These are phyloP conservation scores for Gasteruption jaculator DNA, from an alignment of 2,888 invertebrate genomes.

Conservation along the genomic window DNA sequence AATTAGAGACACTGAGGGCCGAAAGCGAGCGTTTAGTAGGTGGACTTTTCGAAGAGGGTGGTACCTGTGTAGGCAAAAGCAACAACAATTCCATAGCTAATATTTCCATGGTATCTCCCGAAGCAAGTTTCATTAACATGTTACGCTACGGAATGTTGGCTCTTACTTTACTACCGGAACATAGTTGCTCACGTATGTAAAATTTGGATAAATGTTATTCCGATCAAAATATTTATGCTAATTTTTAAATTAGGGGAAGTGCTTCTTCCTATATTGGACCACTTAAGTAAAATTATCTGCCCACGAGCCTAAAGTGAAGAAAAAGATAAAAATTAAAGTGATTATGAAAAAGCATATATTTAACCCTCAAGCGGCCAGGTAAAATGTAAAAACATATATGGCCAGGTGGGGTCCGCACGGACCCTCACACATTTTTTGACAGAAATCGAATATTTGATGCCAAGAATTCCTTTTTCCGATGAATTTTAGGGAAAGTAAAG, in stretches of 20 bases:
- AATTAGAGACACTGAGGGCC: slow-evolving; percentile 54
- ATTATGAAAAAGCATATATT: no score
- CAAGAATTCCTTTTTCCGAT: no score
- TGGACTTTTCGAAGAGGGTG: slow-evolving; percentile 55
- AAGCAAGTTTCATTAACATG: slow-evolving; percentile 72
- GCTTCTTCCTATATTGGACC: no score
- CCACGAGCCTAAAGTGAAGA: no score
- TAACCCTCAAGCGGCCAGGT: no score
- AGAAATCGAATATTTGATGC: not conserved
- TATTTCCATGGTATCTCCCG: slow-evolving; percentile 61
- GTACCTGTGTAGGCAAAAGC: slow-evolving; percentile 45
- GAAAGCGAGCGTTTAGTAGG: slow-evolving; percentile 57
- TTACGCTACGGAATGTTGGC: slow-evolving; percentile 72
- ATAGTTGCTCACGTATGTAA: slow-evolving; percentile 64
- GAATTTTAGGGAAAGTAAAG: no score
- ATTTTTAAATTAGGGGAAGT: not conserved
- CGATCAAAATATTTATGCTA: not conserved
- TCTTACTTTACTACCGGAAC: slow-evolving; percentile 69
- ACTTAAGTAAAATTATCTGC: no score
- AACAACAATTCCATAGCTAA: slow-evolving; percentile 48
- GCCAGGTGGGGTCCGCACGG: no score
- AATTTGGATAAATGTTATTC: slow-evolving; percentile 2
- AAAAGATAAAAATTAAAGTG: no score
- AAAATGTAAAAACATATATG: no score
- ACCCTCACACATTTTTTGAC: slow-evolving; percentile 5